Percentiles rank a stretch among this genome's conserved stretches.
Conservation (phyloP, 2,888 invertebrate genomes). For the Lithophane socia region DNA sequence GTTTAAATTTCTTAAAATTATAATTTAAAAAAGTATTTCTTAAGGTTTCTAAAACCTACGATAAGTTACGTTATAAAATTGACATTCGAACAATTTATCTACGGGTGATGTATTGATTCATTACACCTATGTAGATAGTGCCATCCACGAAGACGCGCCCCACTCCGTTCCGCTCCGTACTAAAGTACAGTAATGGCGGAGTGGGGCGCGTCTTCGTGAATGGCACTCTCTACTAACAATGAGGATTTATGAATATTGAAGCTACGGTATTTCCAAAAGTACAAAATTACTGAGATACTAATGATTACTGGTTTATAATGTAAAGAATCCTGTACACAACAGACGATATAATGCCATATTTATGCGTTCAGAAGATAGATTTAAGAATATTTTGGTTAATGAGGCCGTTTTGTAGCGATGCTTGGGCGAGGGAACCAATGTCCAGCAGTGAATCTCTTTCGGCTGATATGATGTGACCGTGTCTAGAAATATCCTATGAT, state of each 20-base stretch:
- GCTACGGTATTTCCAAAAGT: slow-evolving; percentile 47
- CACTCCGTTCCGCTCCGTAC: no score
- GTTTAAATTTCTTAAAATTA: not conserved
- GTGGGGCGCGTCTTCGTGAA: no score
- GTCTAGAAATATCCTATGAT: not conserved
- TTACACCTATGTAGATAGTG: slow-evolving; percentile 2
- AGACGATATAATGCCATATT: not conserved
- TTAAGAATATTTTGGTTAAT: not conserved
- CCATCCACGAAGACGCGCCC: no score
- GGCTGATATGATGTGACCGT: not conserved
- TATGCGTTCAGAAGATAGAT: not conserved
- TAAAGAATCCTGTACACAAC: slow-evolving; percentile 35
- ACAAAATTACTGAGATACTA: slow-evolving; percentile 53
- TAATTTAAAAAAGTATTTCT: not conserved
- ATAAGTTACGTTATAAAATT: slow-evolving; percentile 36
- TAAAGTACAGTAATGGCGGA: no score
- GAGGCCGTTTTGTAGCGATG: no score
- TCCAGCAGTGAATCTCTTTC: not conserved
- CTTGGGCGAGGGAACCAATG: no score
- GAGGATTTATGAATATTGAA: slow-evolving; percentile 29
- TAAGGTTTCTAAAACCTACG: slow-evolving; percentile 45
- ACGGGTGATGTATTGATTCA: slow-evolving; percentile 6
- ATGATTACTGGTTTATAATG: slow-evolving; percentile 30
- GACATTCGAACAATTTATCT: slow-evolving; percentile 26
- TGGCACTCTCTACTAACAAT: not conserved